Base-by-base conservation (phyloP, 2,888 invertebrate species). In the Anthoptus insignis region DNA sequence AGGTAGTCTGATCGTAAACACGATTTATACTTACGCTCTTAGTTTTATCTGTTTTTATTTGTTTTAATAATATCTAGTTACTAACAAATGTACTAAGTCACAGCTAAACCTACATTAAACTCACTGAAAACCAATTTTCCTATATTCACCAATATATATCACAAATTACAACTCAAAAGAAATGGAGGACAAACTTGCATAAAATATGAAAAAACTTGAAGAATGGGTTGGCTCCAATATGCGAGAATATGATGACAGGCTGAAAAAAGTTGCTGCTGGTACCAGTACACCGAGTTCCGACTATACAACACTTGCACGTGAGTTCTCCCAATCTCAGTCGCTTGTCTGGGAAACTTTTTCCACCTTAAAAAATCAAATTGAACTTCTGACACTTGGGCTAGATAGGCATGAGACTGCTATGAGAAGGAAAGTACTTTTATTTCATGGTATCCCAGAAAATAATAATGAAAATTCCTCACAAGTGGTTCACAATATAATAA, bases 331-430 rank as follows among this genome's bases (percentile, higher is more conserved):
- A 8, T 53, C 21, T 21, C 37, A 54, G 22, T n/a, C 21, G 1
- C 37, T 54, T 22, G 54, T 54, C 8, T 54, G 39, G 50, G n/a
- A 50, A 16, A 16, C 50, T 14, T 29, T 50, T 8, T 29, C 14
- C 9, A 27, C 9, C 2, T 29, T 50, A 4, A 50, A 50, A 29
- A 16, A 6, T 16, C 16, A 29, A 29, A 7, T 29, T 24, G 2
- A 47, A 21, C 7, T 22, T 19, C 29, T 50, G 9, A 9, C 32
- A 32, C 32, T 32, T 32, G 32, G 32, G 9, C 32, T 32, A 2
- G 32, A 32, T 9, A 32, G 16, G 6, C 50, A 50, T 16, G 50
- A 50, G 50, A 50, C 22, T 27, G 50, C 16, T n/a, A 50, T 50
- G 50, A n/a, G 50, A 7, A 29, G 50, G 11, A 50, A 50, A 29